A percentile compares a stretch with the other conserved stretches of the same genome.
These are phyloP conservation scores for Actinopyga echinites DNA, from an alignment of 53 echinoderm and acorn worm species.

Conservation along the genomic window DNA sequence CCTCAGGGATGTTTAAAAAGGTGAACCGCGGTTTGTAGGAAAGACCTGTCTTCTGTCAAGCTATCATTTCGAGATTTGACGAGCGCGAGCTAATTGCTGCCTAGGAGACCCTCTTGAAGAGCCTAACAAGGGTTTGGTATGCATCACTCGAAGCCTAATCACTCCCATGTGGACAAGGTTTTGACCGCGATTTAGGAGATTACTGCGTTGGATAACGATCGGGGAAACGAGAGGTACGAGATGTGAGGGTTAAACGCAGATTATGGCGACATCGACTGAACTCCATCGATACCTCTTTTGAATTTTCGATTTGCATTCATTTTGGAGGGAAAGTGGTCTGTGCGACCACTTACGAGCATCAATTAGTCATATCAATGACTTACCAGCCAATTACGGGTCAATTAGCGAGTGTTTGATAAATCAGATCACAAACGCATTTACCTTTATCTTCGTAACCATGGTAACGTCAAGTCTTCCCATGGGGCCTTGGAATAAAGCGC, in stretches of 20 bases:
- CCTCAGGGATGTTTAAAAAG: constrained; percentile 35
- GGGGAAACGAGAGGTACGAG: not conserved
- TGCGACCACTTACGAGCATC: no score
- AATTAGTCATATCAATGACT: no score
- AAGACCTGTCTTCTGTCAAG: constrained; percentile 33
- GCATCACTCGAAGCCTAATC: constrained; percentile 25
- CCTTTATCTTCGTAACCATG: no score
- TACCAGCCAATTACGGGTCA: no score
- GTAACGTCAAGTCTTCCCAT: no score
- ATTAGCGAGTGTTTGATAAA: no score
- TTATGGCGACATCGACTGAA: not conserved
- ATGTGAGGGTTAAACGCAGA: not conserved
- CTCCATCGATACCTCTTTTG: no score
- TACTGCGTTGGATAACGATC: constrained; percentile 27
- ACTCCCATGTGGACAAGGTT: constrained; percentile 36
- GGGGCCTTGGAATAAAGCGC: no score
- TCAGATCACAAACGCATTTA: no score
- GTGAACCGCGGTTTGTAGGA: constrained; percentile 22
- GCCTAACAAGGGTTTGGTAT: constrained; percentile 33
- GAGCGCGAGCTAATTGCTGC: constrained; percentile 25
- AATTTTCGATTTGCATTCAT: no score
- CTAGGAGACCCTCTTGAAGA: constrained; percentile 16
- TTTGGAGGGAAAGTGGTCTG: no score
- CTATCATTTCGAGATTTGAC: constrained; percentile 13
- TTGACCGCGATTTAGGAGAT: constrained; percentile 30